phyloP scores from a whole-genome alignment of 2,888 invertebrate species.

The Drosophila mimetica region DNA sequence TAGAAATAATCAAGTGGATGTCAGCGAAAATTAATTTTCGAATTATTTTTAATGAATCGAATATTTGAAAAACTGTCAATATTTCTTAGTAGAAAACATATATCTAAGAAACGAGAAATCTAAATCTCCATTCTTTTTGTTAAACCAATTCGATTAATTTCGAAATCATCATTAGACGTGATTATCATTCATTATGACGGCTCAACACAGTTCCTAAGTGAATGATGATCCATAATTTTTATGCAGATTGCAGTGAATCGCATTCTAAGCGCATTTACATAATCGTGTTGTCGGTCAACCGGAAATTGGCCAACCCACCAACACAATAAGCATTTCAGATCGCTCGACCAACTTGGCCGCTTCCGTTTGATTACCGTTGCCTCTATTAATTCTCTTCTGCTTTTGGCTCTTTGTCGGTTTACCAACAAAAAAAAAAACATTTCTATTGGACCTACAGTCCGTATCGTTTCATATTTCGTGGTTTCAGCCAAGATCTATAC shows the following conservation, averaged over 20 bases:
- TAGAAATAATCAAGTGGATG: not conserved
- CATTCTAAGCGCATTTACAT: constrained; percentile 44
- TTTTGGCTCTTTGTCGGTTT: constrained; percentile 19
- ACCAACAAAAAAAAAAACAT: constrained; percentile 1
- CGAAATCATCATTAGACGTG: constrained; percentile 15
- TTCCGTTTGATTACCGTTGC: constrained; percentile 67
- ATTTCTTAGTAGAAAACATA: too few relatives aligned
- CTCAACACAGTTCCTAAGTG: constrained; percentile 21
- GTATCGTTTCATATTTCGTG: constrained; percentile 24
- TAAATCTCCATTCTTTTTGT: not conserved
- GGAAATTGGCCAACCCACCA: constrained; percentile 63
- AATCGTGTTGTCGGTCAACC: constrained; percentile 47
- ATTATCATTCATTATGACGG: constrained; percentile 35
- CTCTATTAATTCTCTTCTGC: constrained; percentile 16
- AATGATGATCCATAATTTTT: constrained; percentile 35
- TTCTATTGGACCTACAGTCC: constrained; percentile 14
- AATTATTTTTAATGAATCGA: not conserved
- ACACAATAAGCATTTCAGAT: constrained; percentile 31
- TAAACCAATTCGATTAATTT: constrained; percentile 28
- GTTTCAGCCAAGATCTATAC: constrained; percentile 8
- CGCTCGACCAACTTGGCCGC: constrained; percentile 47
- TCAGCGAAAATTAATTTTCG: not conserved
- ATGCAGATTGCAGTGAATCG: constrained; percentile 41
- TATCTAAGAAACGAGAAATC: too few relatives aligned
- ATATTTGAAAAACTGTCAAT: too few relatives aligned